Evolutionary conservation across 2,888 invertebrate species (phyloP), one percentile per base, ranked within the genome.

Genomic region (Zonitis immaculata): DNA sequence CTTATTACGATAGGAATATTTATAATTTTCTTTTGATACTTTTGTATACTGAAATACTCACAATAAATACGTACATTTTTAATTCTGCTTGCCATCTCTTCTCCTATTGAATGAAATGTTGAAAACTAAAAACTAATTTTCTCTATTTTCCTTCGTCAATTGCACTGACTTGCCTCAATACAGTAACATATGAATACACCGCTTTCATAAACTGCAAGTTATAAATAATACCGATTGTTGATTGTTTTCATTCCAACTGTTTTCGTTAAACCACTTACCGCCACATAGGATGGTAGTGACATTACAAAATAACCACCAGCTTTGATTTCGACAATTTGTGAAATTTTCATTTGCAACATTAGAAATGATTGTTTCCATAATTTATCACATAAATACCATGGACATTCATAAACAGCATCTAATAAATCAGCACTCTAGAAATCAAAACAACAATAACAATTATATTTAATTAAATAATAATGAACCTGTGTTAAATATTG

Each of bases 221-320:
- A 42, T 9, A 42, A 42, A 42, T 3, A 42, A n/a, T n/a, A n/a
- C n/a, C n/a, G n/a, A n/a, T n/a, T n/a, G n/a, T n/a, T n/a, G n/a
- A n/a, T n/a, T n/a, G n/a, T n/a, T n/a, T n/a, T n/a, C n/a, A n/a
- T n/a, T n/a, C n/a, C n/a, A n/a, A n/a, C n/a, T n/a, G n/a, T n/a
- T n/a, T n/a, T n/a, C n/a, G n/a, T n/a, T n/a, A n/a, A n/a, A n/a
- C n/a, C n/a, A 44, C 44, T 14, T 44, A 44, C 44, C n/a, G 44
- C 14, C 14, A 44, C 27, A 25, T 26, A 18, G 3, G 27, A 22
- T 27, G 44, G 44, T 26, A 44, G 16, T 22, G 44, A 44, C 44
- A 44, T 44, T 1, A 44, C 44, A 8, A 44, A 44, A n/a, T 44
- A 44, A 1, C 44, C 44, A n/a, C 44, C 44, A 5, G 44, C 44